These are phyloP conservation scores for Napeogenes sylphis DNA, from an alignment of 2,888 invertebrate species.

Conservation along the genomic window DNA sequence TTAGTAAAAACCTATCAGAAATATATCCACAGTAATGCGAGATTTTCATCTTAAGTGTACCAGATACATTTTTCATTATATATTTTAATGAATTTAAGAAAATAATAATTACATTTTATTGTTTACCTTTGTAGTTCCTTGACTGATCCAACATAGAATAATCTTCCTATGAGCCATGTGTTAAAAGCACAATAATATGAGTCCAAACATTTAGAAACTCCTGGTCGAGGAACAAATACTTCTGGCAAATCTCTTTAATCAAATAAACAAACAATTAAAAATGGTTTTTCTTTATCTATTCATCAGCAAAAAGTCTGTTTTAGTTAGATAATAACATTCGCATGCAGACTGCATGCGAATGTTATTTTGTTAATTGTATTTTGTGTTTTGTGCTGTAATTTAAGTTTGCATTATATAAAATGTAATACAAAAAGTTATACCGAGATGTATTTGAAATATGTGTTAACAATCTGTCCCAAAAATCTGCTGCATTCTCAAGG, in stretches of 20 bases:
- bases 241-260: conserved; percentile 68
- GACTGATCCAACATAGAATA: conserved; percentile 80
- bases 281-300: too few species aligned
- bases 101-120: conserved; percentile 36
- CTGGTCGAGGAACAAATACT: conserved; percentile 72
- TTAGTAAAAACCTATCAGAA: conserved; percentile 18
- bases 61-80: too few species aligned
- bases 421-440: conserved; percentile 39
- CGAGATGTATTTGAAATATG: conserved; percentile 78
- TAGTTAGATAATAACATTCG: too few species aligned
- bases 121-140: conserved; percentile 69
- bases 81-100: too few species aligned
- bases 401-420: background rate
- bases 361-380: too few species aligned
- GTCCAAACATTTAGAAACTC: conserved; percentile 62
- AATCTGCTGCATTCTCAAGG: conserved; percentile 74
- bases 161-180: conserved; percentile 81
- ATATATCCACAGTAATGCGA: background rate
- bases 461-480: conserved; percentile 76
- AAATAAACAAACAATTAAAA: background rate
- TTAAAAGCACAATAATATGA: conserved; percentile 77
- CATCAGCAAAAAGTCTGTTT: too few species aligned
- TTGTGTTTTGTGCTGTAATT: too few species aligned
- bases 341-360: too few species aligned
- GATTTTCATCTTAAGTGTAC: too few species aligned